Evolutionary conservation across 2,797 vertebrate species (phyloP).

Genomic region (Poecilia gillii): DNA sequence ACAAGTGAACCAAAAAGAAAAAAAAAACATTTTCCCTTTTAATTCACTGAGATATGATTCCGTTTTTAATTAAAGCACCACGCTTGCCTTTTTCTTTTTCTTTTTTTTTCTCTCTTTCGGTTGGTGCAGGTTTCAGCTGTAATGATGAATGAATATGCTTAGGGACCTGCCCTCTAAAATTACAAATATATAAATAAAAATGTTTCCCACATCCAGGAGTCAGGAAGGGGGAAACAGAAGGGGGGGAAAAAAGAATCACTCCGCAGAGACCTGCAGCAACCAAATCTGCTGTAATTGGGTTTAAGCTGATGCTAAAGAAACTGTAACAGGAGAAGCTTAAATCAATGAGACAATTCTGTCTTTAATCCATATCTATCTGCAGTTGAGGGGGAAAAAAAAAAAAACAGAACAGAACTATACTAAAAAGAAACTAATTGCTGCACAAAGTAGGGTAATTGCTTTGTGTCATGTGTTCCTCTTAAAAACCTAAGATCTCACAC

Average conservation of each 20-base stretch:
- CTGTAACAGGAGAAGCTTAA: conserved; percentile 81
- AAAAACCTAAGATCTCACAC: conserved; percentile 70
- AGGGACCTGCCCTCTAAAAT: conserved; percentile 75
- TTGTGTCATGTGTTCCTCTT: conserved; percentile 78
- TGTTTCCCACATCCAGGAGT: conserved; percentile 61
- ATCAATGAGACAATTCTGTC: conserved; percentile 83
- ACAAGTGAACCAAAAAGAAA: conserved; percentile 74
- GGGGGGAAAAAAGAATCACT: conserved; percentile 64
- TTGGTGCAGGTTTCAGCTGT: conserved; percentile 66
- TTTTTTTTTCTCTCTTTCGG: conserved; percentile 36
- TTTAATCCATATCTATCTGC: conserved; percentile 83
- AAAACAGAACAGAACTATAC: conserved; percentile 79
- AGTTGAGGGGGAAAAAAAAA: conserved; percentile 72
- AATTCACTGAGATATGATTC: conserved; percentile 83
- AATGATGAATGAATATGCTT: conserved; percentile 80
- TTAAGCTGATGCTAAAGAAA: conserved; percentile 87
- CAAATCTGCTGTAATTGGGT: conserved; percentile 87
- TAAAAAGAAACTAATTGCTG: conserved; percentile 82
- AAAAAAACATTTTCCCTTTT: conserved; percentile 77
- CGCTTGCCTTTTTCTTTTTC: conserved; percentile 49
- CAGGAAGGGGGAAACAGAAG: conserved; percentile 43
- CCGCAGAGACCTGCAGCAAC: conserved; percentile 78
- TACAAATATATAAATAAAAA: conserved; percentile 65
- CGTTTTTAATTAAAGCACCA: conserved; percentile 85
- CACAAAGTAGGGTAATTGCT: conserved; percentile 82